These are phyloP conservation scores for Plemyria rubiginata DNA, from an alignment of 2,888 invertebrate species.

Conservation along the genomic window DNA sequence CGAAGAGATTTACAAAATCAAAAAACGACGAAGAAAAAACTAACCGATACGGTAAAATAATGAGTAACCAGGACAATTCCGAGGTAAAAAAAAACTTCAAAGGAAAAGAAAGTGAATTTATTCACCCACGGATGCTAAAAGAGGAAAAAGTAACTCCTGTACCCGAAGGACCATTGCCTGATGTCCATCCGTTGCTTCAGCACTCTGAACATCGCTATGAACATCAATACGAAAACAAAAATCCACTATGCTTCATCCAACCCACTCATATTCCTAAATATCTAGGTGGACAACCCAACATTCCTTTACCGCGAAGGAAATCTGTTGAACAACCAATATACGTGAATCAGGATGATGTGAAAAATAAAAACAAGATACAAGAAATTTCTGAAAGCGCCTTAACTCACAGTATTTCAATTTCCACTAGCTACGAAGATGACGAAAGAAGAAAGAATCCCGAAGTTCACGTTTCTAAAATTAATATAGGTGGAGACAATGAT, in stretches of 20 bases:
- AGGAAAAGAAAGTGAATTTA: conserved; percentile 83
- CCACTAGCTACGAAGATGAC: conserved; percentile 72
- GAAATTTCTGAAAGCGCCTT: conserved; percentile 74
- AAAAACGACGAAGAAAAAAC: conserved; percentile 68
- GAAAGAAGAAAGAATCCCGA: conserved; percentile 64
- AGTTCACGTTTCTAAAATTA: conserved; percentile 84
- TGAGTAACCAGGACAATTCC: conserved; percentile 67
- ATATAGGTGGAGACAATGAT: conserved; percentile 73
- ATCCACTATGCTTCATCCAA: conserved; percentile 80
- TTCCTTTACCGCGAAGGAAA: conserved; percentile 65
- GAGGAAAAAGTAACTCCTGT: conserved; percentile 81
- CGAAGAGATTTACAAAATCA: conserved; percentile 72
- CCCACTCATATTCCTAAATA: conserved; percentile 87
- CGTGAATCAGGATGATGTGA: conserved; percentile 77
- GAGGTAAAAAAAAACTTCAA: conserved; percentile 85
- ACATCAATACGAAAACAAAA: conserved; percentile 84
- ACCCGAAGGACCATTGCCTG: conserved; percentile 75
- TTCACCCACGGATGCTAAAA: conserved; percentile 77
- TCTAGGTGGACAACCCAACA: conserved; percentile 83
- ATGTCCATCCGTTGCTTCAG: conserved; percentile 88
- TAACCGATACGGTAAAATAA: conserved; percentile 74
- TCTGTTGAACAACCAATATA: conserved; percentile 78
- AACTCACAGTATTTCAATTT: conserved; percentile 77
- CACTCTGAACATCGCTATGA: conserved; percentile 92
- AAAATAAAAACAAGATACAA: conserved; percentile 57